phyloP scores from a whole-genome alignment of 1,140 invertebrate species.

The Trinorchestia longiramus region DNA sequence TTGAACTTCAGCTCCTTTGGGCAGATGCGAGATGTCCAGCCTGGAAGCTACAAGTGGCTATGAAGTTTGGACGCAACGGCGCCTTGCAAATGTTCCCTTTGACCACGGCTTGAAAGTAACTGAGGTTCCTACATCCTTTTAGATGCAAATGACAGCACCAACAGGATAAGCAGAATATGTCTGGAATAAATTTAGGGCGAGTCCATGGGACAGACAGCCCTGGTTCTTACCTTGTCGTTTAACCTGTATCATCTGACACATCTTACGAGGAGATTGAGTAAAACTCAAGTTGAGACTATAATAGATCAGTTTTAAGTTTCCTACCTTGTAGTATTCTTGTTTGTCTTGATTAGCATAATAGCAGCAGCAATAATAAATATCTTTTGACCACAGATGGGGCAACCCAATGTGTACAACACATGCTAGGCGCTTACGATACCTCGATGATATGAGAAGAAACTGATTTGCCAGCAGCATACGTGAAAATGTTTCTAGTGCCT shows the following conservation, averaged over 20 bases:
- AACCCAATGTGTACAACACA: too few species aligned
- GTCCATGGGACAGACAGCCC: not conserved
- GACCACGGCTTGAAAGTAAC: not conserved
- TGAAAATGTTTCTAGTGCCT: too few species aligned
- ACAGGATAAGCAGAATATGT: not conserved
- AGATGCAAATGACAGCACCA: not conserved
- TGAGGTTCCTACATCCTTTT: not conserved
- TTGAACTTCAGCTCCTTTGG: not conserved
- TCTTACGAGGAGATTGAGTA: not conserved
- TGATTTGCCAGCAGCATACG: too few species aligned
- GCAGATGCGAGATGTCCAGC: not conserved
- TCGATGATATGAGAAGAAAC: too few species aligned
- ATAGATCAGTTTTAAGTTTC: too few species aligned
- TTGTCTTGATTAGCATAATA: too few species aligned
- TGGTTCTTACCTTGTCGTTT: not conserved
- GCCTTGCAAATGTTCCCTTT: not conserved
- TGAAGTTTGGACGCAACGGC: not conserved
- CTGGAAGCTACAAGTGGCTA: not conserved
- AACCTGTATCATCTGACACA: not conserved
- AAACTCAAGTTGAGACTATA: not conserved
- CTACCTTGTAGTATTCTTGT: too few species aligned
- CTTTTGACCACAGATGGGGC: too few species aligned
- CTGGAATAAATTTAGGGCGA: not conserved
- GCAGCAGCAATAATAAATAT: too few species aligned
- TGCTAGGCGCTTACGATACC: too few species aligned